Base-by-base conservation (phyloP, 1,140 invertebrate genomes). In the Scaptomyza pallida region DNA sequence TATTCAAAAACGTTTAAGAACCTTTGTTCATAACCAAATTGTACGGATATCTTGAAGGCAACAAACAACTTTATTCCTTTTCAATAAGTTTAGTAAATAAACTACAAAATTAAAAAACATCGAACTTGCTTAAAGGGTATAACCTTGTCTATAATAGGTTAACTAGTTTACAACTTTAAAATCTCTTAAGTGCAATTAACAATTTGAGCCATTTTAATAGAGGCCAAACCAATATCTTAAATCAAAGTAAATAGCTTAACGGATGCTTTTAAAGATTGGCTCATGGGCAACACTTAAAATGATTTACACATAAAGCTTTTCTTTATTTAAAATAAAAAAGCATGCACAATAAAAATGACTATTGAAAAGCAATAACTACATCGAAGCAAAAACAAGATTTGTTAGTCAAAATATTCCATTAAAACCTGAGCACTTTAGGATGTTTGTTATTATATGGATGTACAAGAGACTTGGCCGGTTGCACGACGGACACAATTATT, bases 191-290 rank as follows among this genome's bases (percentile, higher is more conserved):
- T 40, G 13, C 9, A 21, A 43, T 12, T 5, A 33, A 55, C 21
- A 17, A 43, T 30, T 37, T 13, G 17, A 13, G 23, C 30, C 55
- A 63, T 13, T 64, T 41, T 10, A 43, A 55, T 23, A 23, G 1
- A n/a, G 52, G 52, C 17, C 52, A 55, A 73, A 73, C 50, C 30
- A 57, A 43, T 64, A 51, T 52, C 13, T 26, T 5, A 51, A n/a
- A 52, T 30, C 12, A 21, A 19, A 19, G 12, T 8, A 21, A 52
- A 37, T 37, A 19, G 12, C 30, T 9, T 35, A 33, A 33, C 33
- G 12, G 10, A 35, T n/a, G 33, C 10, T 35, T 35, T 35, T n/a
- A 30, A 35, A 35, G 33, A 30, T 9, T 9, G 5, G n/a, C 6
- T 35, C 2, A 35, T 2, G 4, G 10, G 10, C 10, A 10, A 6